phyloP scores from a whole-genome alignment of 2,113 vertebrate genomes.

The Rynchops niger region DNA sequence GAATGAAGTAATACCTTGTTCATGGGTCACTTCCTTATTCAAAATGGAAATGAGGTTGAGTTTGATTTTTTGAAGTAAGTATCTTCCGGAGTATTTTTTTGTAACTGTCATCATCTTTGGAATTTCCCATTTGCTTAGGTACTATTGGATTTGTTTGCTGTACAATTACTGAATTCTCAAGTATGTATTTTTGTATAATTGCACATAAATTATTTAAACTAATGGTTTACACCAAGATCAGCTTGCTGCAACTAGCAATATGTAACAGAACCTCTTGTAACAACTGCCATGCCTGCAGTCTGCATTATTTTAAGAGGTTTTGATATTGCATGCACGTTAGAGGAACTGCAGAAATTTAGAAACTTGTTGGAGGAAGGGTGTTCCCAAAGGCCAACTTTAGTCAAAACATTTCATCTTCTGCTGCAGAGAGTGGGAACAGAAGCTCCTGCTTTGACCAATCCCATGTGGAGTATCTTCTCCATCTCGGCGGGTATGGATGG shows the following conservation, averaged over 20 bases:
- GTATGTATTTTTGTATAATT: background rate
- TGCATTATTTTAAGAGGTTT: background rate
- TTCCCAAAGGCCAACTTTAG: background rate
- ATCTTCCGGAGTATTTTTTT: background rate
- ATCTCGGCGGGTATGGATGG: rapidly evolving
- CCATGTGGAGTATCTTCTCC: background rate
- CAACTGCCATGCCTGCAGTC: background rate
- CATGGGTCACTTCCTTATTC: background rate
- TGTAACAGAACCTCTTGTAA: background rate
- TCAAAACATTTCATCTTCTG: background rate
- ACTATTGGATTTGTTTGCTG: background rate
- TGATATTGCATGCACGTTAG: background rate
- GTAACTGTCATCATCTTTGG: background rate
- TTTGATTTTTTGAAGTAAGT: background rate
- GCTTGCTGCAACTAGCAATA: background rate
- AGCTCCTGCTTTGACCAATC: background rate
- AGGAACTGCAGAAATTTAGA: background rate
- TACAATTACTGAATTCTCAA: background rate
- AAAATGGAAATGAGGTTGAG: background rate
- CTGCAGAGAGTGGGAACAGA: background rate
- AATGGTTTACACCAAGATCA: background rate
- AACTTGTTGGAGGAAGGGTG: background rate
- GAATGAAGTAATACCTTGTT: background rate
- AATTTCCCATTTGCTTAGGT: background rate
- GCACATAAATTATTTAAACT: background rate